These are phyloP conservation scores for Plutomurus gul DNA, from an alignment of 1,140 invertebrate species.

Conservation along the genomic window DNA sequence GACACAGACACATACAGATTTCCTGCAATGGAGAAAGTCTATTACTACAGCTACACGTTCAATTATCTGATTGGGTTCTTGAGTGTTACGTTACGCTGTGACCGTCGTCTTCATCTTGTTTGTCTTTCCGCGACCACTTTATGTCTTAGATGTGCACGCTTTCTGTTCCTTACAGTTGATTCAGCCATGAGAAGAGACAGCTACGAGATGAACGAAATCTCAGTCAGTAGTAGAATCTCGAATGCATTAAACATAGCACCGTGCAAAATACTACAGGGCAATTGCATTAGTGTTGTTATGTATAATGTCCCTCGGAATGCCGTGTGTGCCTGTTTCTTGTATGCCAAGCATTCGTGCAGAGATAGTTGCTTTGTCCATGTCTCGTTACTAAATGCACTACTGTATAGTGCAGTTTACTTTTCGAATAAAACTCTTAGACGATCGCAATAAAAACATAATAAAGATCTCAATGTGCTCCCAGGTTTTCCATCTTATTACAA, in stretches of 20 bases:
- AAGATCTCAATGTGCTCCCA: neutral
- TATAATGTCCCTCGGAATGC: too few species aligned
- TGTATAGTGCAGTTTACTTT: neutral
- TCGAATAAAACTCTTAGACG: slow-evolving; percentile 4
- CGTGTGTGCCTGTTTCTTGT: too few species aligned
- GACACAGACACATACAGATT: neutral
- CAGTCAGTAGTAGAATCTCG: too few species aligned
- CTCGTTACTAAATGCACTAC: neutral
- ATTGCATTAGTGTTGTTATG: too few species aligned
- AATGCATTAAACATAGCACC: too few species aligned
- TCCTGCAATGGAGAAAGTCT: neutral
- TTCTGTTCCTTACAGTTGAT: neutral
- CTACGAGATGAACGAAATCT: too few species aligned
- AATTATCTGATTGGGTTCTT: slow-evolving; percentile 2
- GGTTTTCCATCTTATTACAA: neutral
- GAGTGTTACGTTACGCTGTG: neutral
- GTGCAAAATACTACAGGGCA: too few species aligned
- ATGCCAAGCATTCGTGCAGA: neutral
- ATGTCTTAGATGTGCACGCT: neutral
- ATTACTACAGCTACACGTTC: neutral
- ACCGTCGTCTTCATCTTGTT: neutral
- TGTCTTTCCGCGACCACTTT: neutral
- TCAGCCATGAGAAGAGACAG: too few species aligned
- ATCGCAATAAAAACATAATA: slow-evolving; percentile 13
- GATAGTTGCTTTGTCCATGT: neutral